phyloP scores from a whole-genome alignment of 1,140 invertebrate species.

The Sarcophaga bullata region DNA sequence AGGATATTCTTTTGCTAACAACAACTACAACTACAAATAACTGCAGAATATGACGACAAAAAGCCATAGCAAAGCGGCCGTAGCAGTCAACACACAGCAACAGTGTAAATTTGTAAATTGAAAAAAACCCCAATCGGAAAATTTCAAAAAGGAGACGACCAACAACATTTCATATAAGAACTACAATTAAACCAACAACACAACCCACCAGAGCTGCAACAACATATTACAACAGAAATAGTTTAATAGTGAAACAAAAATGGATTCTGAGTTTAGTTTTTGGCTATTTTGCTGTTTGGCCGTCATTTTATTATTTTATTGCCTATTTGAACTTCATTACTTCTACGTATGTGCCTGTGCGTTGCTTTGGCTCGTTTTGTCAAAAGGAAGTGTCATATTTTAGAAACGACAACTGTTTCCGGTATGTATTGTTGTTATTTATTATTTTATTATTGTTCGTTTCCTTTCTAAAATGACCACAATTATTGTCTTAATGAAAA shows the following conservation, averaged over 20 bases:
- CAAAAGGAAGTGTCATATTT: slow-evolving; percentile 72
- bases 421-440: slow-evolving; percentile 66
- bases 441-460: background rate
- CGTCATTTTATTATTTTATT: slow-evolving; percentile 68
- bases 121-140: background rate
- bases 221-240: background rate
- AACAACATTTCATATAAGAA: background rate
- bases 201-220: background rate
- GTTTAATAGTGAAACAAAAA: background rate
- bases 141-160: background rate
- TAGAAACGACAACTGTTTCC: slow-evolving; percentile 73
- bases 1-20: slow-evolving; percentile 3
- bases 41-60: too few relatives aligned
- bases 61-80: background rate
- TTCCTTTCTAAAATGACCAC: background rate
- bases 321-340: slow-evolving; percentile 74
- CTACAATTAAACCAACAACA: background rate
- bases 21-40: background rate
- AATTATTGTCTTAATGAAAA: background rate
- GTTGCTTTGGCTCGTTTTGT: slow-evolving; percentile 72
- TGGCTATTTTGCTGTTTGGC: slow-evolving; percentile 56
- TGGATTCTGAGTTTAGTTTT: slow-evolving; percentile 26
- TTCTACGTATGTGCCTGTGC: slow-evolving; percentile 74
- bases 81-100: background rate
- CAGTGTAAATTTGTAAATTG: background rate